Evolutionary conservation across 1,140 invertebrate genomes (phyloP).

Genomic region (Caenorhabditis inopinata): DNA sequence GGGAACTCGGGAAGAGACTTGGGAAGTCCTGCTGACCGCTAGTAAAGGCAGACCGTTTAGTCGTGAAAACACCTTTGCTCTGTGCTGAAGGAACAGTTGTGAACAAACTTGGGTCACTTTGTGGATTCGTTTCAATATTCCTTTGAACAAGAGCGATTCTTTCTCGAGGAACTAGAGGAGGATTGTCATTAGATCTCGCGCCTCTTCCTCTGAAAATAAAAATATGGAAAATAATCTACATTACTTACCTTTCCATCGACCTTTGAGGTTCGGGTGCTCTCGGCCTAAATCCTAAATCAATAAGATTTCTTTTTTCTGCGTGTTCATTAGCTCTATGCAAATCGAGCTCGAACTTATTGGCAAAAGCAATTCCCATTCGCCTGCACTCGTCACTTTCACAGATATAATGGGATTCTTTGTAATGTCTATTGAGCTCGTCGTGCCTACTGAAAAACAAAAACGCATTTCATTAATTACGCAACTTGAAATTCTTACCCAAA

Average conservation of each 20-base stretch:
- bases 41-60: not conserved
- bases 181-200: not conserved
- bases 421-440: conserved; percentile 54
- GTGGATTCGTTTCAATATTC: conserved; percentile 2
- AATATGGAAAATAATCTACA: not conserved
- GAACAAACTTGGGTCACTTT: not conserved
- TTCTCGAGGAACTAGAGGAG: conserved; percentile 16
- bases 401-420: conserved; percentile 51
- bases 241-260: not conserved
- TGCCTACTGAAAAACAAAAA: conserved; percentile 44
- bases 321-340: conserved; percentile 52
- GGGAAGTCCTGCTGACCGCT: conserved; percentile 17
- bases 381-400: conserved; percentile 54
- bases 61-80: conserved; percentile 13
- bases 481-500: conserved; percentile 46
- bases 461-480: not conserved
- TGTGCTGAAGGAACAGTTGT: conserved; percentile 50
- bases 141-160: conserved; percentile 31
- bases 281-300: conserved; percentile 51
- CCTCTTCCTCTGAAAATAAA: not conserved
- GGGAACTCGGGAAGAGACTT: not conserved
- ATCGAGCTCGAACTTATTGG: conserved; percentile 54
- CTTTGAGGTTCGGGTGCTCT: not conserved
- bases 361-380: conserved; percentile 59
- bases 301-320: conserved; percentile 38